A percentile compares a stretch with the other conserved stretches of the same genome.
Conservation (phyloP, 2,888 invertebrate species). For the Palloptera scutellata region DNA sequence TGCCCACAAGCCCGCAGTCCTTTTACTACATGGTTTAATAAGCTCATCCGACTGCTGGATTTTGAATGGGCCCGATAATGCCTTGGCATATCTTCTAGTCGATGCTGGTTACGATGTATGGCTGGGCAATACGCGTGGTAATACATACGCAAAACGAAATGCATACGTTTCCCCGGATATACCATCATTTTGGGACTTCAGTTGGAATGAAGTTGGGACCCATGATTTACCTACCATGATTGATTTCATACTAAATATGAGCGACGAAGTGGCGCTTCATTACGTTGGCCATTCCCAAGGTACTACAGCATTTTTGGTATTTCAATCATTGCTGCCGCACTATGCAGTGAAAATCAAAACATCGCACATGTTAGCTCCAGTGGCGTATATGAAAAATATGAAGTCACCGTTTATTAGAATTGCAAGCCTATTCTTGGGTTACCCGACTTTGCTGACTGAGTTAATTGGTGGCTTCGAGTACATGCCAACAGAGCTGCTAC, state of each 20-base stretch:
- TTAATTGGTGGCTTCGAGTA: slow-evolving; percentile 66
- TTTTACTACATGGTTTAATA: slow-evolving; percentile 65
- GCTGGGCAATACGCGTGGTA: slow-evolving; percentile 49
- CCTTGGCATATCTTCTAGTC: slow-evolving; percentile 42
- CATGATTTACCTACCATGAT: slow-evolving; percentile 61
- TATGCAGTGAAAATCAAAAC: slow-evolving; percentile 42
- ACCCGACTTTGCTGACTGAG: slow-evolving; percentile 29
- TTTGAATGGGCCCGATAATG: slow-evolving; percentile 41
- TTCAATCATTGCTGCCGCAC: slow-evolving; percentile 34
- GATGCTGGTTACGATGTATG: slow-evolving; percentile 52
- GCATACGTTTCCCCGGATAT: slow-evolving; percentile 33
- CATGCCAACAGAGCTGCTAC: slow-evolving; percentile 66
- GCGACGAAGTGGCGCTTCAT: slow-evolving; percentile 35
- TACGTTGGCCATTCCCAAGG: slow-evolving; percentile 51
- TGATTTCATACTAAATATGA: slow-evolving; percentile 40
- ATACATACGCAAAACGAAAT: slow-evolving; percentile 42
- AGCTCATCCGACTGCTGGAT: slow-evolving; percentile 46
- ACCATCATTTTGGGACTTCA: slow-evolving; percentile 57
- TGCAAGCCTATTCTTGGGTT: slow-evolving; percentile 54
- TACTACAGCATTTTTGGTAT: slow-evolving; percentile 37
- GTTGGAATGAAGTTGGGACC: slow-evolving; percentile 87
- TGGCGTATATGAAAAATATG: slow-evolving; percentile 65
- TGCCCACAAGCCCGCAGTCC: slow-evolving; percentile 41
- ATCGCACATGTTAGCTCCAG: slow-evolving; percentile 45
- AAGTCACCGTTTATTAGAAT: slow-evolving; percentile 57